phyloP scores from a whole-genome alignment of 2,888 invertebrate genomes.

The Elgonia sp. region DNA sequence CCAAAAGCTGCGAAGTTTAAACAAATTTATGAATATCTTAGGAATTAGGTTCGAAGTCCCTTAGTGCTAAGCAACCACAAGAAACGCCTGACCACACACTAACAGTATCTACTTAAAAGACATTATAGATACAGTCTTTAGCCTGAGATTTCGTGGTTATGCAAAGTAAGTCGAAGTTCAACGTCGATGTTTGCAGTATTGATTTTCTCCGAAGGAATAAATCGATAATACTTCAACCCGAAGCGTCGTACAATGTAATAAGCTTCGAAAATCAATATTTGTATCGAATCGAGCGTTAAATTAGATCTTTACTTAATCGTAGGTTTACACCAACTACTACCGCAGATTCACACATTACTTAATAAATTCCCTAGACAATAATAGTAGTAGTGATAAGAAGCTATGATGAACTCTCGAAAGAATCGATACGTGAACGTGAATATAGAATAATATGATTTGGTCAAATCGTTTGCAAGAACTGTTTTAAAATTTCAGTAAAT shows the following conservation, averaged over 20 bases:
- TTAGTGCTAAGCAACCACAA: conserved; percentile 58
- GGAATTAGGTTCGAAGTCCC: conserved; percentile 25
- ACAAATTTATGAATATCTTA: conserved; percentile 50
- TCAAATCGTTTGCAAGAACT: too few species aligned
- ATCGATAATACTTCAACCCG: conserved; percentile 58
- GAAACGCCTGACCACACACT: conserved; percentile 65
- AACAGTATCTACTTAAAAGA: conserved; percentile 72
- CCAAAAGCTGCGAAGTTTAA: too few species aligned
- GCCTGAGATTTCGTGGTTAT: conserved; percentile 66
- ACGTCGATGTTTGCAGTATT: conserved; percentile 66
- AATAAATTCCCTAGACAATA: conserved; percentile 3
- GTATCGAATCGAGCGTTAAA: conserved; percentile 64
- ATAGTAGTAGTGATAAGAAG: not conserved
- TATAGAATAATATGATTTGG: too few species aligned
- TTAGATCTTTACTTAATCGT: conserved; percentile 63
- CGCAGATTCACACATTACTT: conserved; percentile 38
- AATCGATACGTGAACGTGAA: too few species aligned
- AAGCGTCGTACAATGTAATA: conserved; percentile 49
- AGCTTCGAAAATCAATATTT: conserved; percentile 67
- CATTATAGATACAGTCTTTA: conserved; percentile 64
- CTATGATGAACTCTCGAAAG: too few species aligned
- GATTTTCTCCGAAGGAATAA: conserved; percentile 67
- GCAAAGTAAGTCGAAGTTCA: conserved; percentile 69
- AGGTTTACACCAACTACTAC: not conserved
- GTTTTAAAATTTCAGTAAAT: too few species aligned